Conservation (phyloP, 37 sponge, comb jelly and placozoan genomes). For the Theonella swinhoei region DNA sequence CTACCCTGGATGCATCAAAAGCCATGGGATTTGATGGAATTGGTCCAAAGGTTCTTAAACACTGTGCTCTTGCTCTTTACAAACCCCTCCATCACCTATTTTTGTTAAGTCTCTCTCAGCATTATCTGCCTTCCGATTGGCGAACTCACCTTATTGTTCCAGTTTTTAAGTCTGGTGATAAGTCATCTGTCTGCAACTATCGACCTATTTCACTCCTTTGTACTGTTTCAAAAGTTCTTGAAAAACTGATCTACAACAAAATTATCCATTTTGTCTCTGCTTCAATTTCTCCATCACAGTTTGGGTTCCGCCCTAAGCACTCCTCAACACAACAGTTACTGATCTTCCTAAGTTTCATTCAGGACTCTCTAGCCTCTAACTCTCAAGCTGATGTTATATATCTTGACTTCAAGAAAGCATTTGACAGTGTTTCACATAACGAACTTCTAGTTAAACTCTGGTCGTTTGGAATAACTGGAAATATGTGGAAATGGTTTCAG, state of each 20-base stretch:
- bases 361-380: neutral
- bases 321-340: neutral
- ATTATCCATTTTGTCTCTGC: conserved; percentile 15
- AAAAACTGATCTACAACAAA: conserved; percentile 32
- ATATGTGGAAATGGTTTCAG: conserved; percentile 13
- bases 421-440: conserved; percentile 52
- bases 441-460: conserved; percentile 41
- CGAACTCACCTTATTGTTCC: neutral
- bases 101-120: neutral
- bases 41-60: conserved; percentile 21
- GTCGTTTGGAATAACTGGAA: conserved; percentile 34
- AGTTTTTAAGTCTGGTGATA: conserved; percentile 18
- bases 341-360: neutral
- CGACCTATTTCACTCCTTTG: conserved; percentile 49
- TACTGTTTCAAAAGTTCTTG: conserved; percentile 23
- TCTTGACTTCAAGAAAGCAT: conserved; percentile 52
- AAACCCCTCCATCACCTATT: conserved; percentile 5
- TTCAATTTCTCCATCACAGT: conserved; percentile 1
- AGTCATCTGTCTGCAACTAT: conserved; percentile 20
- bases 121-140: conserved; percentile 5
- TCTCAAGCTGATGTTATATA: conserved; percentile 18
- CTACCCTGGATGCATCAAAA: neutral
- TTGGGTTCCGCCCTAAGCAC: conserved; percentile 8
- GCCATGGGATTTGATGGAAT: conserved; percentile 34
- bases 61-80: conserved; percentile 4